Evolutionary conservation across 1,140 invertebrate species (phyloP).

Genomic region (Pygmarrhopalites habei): DNA sequence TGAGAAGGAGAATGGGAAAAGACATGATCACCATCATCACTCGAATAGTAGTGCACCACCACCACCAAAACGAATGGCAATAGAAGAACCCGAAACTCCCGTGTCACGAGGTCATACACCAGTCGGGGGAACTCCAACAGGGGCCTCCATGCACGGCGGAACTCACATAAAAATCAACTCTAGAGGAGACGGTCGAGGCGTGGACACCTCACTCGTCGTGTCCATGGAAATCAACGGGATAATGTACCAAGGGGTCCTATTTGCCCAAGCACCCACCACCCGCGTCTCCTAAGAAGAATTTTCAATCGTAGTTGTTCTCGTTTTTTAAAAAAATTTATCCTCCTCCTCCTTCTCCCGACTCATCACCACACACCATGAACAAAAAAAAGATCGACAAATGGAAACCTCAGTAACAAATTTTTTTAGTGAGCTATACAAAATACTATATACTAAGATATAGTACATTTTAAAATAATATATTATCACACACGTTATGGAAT

Average conservation of each 20-base stretch:
- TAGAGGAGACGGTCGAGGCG: constrained; percentile 58
- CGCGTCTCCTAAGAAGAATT: constrained; percentile 1
- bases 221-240: constrained; percentile 94
- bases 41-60: constrained; percentile 35
- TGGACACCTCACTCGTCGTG: constrained; percentile 79
- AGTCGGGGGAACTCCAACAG: neutral
- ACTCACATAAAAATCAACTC: constrained; percentile 85
- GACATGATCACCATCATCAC: constrained; percentile 48
- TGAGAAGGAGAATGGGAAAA: constrained; percentile 54
- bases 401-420: too few relatives aligned
- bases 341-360: too few relatives aligned
- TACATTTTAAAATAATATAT: too few relatives aligned
- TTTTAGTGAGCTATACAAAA: too few relatives aligned
- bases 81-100: constrained; percentile 47
- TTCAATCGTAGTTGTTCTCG: neutral
- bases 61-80: constrained; percentile 45
- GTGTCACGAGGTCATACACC: constrained; percentile 38
- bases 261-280: constrained; percentile 54
- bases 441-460: too few relatives aligned
- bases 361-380: too few relatives aligned
- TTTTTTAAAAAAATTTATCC: too few relatives aligned
- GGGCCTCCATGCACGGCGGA: neutral
- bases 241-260: constrained; percentile 78
- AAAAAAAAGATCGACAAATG: too few relatives aligned
- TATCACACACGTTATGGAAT: too few relatives aligned